Evolutionary conservation across 2,797 vertebrate species (phyloP), one percentile per base, ranked within the genome.

Genomic region (Gymnoscopelus braueri): DNA sequence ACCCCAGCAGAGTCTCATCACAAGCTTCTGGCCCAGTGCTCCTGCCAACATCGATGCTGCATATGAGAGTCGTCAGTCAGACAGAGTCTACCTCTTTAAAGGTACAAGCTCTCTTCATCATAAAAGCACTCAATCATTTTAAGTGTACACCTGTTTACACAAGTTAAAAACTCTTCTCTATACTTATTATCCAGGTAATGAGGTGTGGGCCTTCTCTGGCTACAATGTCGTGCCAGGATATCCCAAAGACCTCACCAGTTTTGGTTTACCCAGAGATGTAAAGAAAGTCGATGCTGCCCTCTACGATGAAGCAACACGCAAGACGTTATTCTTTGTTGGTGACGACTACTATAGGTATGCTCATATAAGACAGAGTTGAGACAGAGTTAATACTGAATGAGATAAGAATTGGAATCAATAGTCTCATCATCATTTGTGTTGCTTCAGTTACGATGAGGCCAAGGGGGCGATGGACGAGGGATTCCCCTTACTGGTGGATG

Each of bases 31-130:
- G 95, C 92, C 95, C n/a, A 67, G 69, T 0, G 81, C 94, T 14
- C 95, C 97, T 7, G 19, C 58, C 56, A 84, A 83, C 49, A 92
- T 97, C 52, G 93, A 98, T 50, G 96, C 96, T 68, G 96, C 82
- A 0, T 96, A 96, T 82, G 96, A 97, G 77, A 95, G 90, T 69
- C 74, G 5, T 0, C 0, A 60, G 0, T 90, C 76, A 44, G 95
- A 96, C 74, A 89, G 70, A 35, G 79, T 96, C 56, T 65, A 93
- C 1, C 48, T 95, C 72, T 96, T 97, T 77, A 96, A 95, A 95
- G 94, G 96, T 96, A 68, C 79, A 35, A n/a, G 2, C 59, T 60
- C 5, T 13, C 10, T 9, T 9, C 12, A 24, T 44, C 53, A 2
- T 0, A 4, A 1, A 29, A 1, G 8, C 1, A 44, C 3, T 9